Conservation (phyloP, 2,888 invertebrate species). For the Brassicogethes aeneus region DNA sequence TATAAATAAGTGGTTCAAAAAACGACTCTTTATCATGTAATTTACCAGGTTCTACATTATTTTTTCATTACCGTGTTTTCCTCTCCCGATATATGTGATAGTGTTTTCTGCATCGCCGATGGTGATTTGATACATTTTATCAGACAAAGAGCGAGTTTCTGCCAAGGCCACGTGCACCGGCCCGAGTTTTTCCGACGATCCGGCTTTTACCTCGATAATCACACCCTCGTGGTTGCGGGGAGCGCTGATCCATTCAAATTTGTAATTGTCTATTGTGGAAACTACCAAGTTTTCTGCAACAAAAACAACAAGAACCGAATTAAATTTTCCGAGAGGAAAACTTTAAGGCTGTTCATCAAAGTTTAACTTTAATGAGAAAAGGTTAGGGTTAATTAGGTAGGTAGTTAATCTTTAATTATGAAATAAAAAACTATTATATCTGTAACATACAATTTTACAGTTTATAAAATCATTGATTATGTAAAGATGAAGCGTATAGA, state of each 20-base stretch:
- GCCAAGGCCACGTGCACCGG: conserved; percentile 52
- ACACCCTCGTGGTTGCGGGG: conserved; percentile 54
- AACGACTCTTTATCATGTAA: no score
- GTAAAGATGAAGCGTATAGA: no score
- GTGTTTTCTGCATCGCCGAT: conserved; percentile 51
- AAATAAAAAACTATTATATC: no score
- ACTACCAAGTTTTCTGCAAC: conserved; percentile 54
- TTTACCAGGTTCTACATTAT: no score
- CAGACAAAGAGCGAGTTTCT: conserved; percentile 44
- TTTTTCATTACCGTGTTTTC: conserved; percentile 56
- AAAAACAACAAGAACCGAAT: conserved; percentile 4
- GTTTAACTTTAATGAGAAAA: no score
- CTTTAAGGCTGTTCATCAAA: no score
- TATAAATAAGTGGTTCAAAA: no score
- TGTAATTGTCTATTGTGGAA: conserved; percentile 53
- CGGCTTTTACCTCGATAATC: conserved; percentile 51
- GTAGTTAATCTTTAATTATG: no score
- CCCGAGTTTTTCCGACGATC: conserved; percentile 39
- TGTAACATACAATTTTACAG: no score
- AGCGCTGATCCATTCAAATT: conserved; percentile 56
- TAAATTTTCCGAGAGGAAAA: neutral
- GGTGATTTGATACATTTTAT: conserved; percentile 55
- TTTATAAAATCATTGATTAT: no score
- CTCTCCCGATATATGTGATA: conserved; percentile 53
- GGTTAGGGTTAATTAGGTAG: no score